Percentiles rank a stretch among this genome's conserved stretches.
These are phyloP conservation scores for Motacilla tschutschensis DNA, from an alignment of 2,113 vertebrate species.

Conservation along the genomic window DNA sequence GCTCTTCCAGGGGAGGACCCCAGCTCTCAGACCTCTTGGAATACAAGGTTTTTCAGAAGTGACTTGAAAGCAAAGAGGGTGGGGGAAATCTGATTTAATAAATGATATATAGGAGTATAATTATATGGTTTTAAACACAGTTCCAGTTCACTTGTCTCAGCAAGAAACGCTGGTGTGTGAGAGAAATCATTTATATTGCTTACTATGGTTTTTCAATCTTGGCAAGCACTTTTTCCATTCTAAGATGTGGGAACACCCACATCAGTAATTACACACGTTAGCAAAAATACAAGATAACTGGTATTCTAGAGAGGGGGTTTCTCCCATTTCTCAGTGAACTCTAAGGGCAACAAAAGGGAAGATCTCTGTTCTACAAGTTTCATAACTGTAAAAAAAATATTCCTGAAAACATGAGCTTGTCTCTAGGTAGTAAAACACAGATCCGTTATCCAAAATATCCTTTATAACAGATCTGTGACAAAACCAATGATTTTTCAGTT, in stretches of 20 bases:
- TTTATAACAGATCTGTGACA: not conserved
- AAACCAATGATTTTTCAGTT: not conserved
- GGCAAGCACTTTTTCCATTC: conserved; percentile 51
- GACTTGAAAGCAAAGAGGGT: conserved; percentile 64
- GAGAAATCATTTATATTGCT: conserved; percentile 51
- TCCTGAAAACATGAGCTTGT: not conserved
- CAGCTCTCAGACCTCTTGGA: conserved; percentile 13
- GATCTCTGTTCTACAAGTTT: not conserved
- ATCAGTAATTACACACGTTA: conserved; percentile 46
- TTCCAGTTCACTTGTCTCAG: conserved; percentile 64
- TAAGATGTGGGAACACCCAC: conserved; percentile 54
- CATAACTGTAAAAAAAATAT: not conserved
- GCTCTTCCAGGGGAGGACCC: not conserved
- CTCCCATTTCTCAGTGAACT: not conserved
- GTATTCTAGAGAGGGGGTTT: conserved; percentile 14
- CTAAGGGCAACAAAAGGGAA: not conserved
- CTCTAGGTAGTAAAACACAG: not conserved
- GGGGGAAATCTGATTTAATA: conserved; percentile 69
- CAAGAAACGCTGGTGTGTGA: conserved; percentile 39
- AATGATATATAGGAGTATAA: conserved; percentile 64
- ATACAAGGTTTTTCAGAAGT: conserved; percentile 35
- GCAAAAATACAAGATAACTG: conserved; percentile 46
- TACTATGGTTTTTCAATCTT: conserved; percentile 57
- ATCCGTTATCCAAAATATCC: not conserved
- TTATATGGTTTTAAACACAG: conserved; percentile 48